phyloP scores from a whole-genome alignment of 2,113 vertebrate species.

The Maccullochella peelii region DNA sequence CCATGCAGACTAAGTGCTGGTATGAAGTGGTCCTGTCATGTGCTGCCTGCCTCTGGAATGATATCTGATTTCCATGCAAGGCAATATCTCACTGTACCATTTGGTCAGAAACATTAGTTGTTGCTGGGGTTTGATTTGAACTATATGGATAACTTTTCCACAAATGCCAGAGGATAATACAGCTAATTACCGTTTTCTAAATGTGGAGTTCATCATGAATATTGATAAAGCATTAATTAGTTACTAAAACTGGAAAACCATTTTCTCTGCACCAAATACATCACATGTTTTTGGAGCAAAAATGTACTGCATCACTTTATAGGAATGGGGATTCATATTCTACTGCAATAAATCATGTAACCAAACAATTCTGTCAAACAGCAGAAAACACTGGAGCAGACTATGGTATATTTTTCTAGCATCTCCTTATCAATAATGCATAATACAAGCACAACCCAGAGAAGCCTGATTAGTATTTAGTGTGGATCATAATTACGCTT shows the following conservation, averaged over 20 bases:
- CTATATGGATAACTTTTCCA: slow-evolving; percentile 57
- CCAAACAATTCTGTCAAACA: slow-evolving; percentile 21
- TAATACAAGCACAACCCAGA: slow-evolving; percentile 24
- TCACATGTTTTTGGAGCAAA: slow-evolving; percentile 75
- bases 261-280: slow-evolving; percentile 80
- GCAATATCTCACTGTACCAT: neutral
- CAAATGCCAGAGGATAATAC: slow-evolving; percentile 80
- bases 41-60: slow-evolving; percentile 32
- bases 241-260: slow-evolving; percentile 84
- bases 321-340: slow-evolving; percentile 19
- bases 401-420: slow-evolving; percentile 1
- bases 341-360: slow-evolving; percentile 35
- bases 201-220: slow-evolving; percentile 83
- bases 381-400: neutral
- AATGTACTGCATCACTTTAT: slow-evolving; percentile 59
- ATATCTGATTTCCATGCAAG: slow-evolving; percentile 47
- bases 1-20: slow-evolving; percentile 46
- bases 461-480: slow-evolving; percentile 32
- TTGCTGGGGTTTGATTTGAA: slow-evolving; percentile 65
- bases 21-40: slow-evolving; percentile 51
- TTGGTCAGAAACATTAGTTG: slow-evolving; percentile 58
- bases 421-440: slow-evolving; percentile 44
- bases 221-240: slow-evolving; percentile 88
- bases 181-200: slow-evolving; percentile 82
- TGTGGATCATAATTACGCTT: slow-evolving; percentile 40